A percentile compares a stretch with the other conserved stretches of the same genome.
These are phyloP conservation scores for Stenodema calcarata DNA, from an alignment of 2,888 invertebrate genomes.

Conservation along the genomic window DNA sequence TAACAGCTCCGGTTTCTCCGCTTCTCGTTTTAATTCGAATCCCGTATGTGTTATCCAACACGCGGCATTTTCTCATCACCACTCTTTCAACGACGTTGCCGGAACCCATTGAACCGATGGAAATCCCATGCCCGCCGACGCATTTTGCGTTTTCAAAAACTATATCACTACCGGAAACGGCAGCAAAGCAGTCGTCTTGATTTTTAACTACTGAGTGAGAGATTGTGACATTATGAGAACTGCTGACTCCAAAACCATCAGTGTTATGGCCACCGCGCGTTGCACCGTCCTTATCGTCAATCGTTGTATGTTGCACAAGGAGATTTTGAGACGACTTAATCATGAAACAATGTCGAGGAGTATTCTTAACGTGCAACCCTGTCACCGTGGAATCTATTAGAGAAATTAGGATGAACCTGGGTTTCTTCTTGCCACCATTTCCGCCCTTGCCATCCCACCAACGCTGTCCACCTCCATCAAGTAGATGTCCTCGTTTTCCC, in stretches of 20 bases:
- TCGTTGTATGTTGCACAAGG: background rate
- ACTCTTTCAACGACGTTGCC: background rate
- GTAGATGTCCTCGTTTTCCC: background rate
- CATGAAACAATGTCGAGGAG: background rate
- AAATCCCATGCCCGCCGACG: background rate
- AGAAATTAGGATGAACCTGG: background rate
- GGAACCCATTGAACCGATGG: background rate
- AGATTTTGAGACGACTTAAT: background rate
- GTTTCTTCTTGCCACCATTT: conserved; percentile 20
- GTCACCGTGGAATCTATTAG: background rate
- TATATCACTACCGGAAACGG: background rate
- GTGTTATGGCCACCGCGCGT: background rate
- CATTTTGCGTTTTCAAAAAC: background rate
- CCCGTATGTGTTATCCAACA: background rate
- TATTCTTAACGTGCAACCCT: background rate
- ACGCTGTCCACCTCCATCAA: conserved; percentile 20
- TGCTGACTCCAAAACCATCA: background rate
- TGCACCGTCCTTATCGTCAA: background rate
- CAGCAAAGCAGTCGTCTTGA: conserved; percentile 1
- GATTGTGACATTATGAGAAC: background rate
- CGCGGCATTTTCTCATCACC: background rate
- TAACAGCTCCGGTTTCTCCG: background rate
- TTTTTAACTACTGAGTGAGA: background rate
- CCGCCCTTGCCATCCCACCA: conserved; percentile 22
- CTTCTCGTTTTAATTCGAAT: background rate